Evolutionary conservation across 2,888 invertebrate genomes (phyloP).

Genomic region (Phaedon cochleariae): DNA sequence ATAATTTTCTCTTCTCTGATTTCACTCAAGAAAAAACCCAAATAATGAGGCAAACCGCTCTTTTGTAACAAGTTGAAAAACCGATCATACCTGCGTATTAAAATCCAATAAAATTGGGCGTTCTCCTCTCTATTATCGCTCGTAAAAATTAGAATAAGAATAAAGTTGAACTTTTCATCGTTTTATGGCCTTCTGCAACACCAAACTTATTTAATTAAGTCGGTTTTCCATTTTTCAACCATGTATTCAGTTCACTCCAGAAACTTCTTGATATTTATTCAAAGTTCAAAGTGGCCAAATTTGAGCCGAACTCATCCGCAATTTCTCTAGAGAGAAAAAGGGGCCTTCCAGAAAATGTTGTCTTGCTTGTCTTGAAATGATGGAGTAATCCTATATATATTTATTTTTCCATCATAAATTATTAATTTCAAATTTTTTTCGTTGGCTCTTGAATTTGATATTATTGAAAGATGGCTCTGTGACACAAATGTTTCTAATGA

Average conservation of each 20-base stretch:
- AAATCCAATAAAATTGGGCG: constrained; percentile 22
- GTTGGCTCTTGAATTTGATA: too few species aligned
- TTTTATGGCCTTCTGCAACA: constrained; percentile 22
- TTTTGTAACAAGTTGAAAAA: not conserved
- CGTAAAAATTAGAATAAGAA: constrained; percentile 26
- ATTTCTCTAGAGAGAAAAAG: too few species aligned
- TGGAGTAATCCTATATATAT: not conserved
- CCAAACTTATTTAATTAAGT: constrained; percentile 36
- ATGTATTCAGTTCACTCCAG: constrained; percentile 27
- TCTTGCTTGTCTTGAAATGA: not conserved
- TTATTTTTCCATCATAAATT: not conserved
- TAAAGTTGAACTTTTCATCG: constrained; percentile 23
- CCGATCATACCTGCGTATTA: constrained; percentile 14
- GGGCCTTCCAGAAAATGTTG: too few species aligned
- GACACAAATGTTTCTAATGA: too few species aligned
- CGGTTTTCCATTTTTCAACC: constrained; percentile 27
- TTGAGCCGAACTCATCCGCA: constrained; percentile 10
- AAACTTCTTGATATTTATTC: constrained; percentile 32
- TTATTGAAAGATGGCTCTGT: too few species aligned
- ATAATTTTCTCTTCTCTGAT: too few species aligned
- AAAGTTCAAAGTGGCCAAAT: constrained; percentile 27
- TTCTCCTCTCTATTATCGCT: constrained; percentile 6
- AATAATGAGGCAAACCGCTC: not conserved
- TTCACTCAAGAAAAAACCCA: too few species aligned
- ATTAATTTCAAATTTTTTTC: too few species aligned